Conservation (phyloP, 2,797 vertebrate species). For the Gambusia yucatana region DNA sequence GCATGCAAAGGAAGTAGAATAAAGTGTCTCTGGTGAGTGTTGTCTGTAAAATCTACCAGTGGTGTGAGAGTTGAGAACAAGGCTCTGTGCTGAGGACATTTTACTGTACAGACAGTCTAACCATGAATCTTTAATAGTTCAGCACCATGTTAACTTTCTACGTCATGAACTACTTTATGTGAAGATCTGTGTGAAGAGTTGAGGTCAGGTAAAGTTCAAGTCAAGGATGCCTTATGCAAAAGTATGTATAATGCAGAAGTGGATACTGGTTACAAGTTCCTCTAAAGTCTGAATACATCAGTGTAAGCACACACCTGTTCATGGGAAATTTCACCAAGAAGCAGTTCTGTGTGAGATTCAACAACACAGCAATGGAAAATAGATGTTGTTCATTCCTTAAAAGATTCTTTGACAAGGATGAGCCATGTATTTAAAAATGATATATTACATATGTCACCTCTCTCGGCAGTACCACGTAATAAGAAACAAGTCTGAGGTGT, state of each 20-base stretch:
- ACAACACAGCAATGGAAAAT: slow-evolving; percentile 4
- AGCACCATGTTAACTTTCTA: slow-evolving; percentile 30
- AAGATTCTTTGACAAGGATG: neutral
- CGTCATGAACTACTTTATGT: slow-evolving; percentile 30
- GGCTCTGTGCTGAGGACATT: slow-evolving; percentile 19
- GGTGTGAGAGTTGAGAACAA: slow-evolving; percentile 15
- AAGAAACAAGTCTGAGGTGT: slow-evolving; percentile 19
- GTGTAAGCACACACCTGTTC: slow-evolving; percentile 21
- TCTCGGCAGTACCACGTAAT: slow-evolving; percentile 10
- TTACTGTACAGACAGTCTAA: slow-evolving; percentile 32
- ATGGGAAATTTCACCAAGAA: neutral
- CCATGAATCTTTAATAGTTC: slow-evolving; percentile 44
- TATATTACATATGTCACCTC: slow-evolving; percentile 19
- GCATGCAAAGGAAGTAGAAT: slow-evolving; percentile 27
- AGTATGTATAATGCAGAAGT: slow-evolving; percentile 34
- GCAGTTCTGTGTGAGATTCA: slow-evolving; percentile 11
- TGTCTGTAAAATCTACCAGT: slow-evolving; percentile 22
- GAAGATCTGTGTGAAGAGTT: slow-evolving; percentile 17
- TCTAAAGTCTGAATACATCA: slow-evolving; percentile 29
- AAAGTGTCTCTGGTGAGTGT: slow-evolving; percentile 18
- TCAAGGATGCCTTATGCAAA: slow-evolving; percentile 55
- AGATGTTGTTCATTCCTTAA: neutral
- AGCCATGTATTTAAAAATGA: neutral
- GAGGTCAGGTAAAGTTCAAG: slow-evolving; percentile 48
- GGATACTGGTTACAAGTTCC: slow-evolving; percentile 27